Percentiles rank a stretch among this genome's conserved stretches.
phyloP scores from a whole-genome alignment of 2,113 vertebrate species.

The Terrapene triunguis region DNA sequence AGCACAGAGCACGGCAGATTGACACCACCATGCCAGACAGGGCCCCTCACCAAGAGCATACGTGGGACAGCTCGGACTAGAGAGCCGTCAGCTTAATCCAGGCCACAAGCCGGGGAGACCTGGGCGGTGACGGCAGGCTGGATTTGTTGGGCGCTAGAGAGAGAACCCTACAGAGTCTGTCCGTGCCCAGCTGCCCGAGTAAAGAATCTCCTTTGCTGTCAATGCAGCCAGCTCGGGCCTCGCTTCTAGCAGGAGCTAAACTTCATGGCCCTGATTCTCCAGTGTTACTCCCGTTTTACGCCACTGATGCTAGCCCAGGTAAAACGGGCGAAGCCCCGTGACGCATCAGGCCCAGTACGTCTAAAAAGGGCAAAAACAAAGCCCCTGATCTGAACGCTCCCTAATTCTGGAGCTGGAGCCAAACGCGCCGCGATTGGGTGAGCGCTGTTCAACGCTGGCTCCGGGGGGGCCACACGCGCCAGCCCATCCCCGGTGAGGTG shows the following conservation, averaged over 20 bases:
- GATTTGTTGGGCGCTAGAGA: no score
- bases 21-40: no score
- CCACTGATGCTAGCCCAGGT: neutral
- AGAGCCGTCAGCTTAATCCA: neutral
- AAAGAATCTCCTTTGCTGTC: neutral
- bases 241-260: neutral
- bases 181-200: neutral
- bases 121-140: neutral
- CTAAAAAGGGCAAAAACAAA: neutral
- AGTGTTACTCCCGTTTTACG: neutral
- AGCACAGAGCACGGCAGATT: neutral
- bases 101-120: neutral
- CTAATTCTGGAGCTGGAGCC: neutral
- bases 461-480: neutral
- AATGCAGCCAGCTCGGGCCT: neutral
- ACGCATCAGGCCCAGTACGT: neutral
- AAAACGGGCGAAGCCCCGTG: neutral
- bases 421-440: neutral
- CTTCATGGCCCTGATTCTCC: neutral
- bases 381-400: neutral
- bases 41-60: no score
- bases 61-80: no score
- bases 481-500: constrained; percentile 49
- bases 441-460: no score
- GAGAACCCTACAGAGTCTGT: neutral